phyloP scores from a whole-genome alignment of 2,888 invertebrate genomes.

The Empis livida region DNA sequence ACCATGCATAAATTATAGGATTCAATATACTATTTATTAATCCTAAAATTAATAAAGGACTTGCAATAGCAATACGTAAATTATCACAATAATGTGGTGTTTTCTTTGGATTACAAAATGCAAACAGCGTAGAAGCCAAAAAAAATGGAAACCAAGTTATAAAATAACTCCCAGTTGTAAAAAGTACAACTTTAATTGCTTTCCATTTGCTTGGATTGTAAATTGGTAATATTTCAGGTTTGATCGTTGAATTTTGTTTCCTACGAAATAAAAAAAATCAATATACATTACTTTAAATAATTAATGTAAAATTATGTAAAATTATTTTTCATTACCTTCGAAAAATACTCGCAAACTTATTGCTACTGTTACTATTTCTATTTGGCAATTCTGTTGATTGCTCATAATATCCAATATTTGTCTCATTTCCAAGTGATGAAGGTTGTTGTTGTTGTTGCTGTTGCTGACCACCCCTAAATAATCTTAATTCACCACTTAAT shows the following conservation, averaged over 20 bases:
- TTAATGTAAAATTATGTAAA: too few species aligned
- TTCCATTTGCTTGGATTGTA: slow-evolving; percentile 43
- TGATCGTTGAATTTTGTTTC: slow-evolving; percentile 8
- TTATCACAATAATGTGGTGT: slow-evolving; percentile 38
- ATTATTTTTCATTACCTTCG: slow-evolving; percentile 8
- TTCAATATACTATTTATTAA: slow-evolving; percentile 48
- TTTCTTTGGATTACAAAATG: slow-evolving; percentile 39
- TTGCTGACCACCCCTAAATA: slow-evolving; percentile 18
- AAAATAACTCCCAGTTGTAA: slow-evolving; percentile 47
- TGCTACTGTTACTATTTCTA: neutral
- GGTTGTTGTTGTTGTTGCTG: neutral
- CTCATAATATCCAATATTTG: too few species aligned
- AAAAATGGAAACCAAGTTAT: slow-evolving; percentile 51
- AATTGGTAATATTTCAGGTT: slow-evolving; percentile 11
- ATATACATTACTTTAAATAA: too few species aligned
- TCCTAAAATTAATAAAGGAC: slow-evolving; percentile 46
- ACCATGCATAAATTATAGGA: slow-evolving; percentile 56
- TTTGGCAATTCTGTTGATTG: too few species aligned
- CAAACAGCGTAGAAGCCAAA: slow-evolving; percentile 42
- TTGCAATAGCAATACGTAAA: slow-evolving; percentile 40
- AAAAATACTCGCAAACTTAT: slow-evolving; percentile 4
- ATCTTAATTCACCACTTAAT: slow-evolving; percentile 24
- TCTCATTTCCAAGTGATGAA: neutral
- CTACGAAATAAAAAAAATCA: too few species aligned
- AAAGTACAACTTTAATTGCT: slow-evolving; percentile 47